Evolutionary conservation across 2,113 vertebrate species (phyloP).

Genomic region (Sebastes schlegelii): DNA sequence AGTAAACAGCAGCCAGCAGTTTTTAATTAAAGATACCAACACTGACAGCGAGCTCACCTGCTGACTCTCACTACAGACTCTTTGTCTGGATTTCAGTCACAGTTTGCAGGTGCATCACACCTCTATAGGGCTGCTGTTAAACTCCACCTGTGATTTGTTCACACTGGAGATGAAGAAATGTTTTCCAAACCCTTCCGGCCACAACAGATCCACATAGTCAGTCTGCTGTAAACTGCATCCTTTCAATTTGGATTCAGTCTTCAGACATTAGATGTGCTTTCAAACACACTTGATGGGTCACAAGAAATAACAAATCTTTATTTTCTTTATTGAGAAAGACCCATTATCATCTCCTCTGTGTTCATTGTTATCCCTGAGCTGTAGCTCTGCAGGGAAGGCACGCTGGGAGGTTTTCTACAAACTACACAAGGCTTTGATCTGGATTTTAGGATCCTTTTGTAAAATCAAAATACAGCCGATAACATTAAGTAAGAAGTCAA

Average conservation of each 20-base stretch:
- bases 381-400: constrained; percentile 11
- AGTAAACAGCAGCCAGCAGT: constrained; percentile 27
- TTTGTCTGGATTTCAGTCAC: constrained; percentile 16
- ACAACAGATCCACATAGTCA: neutral
- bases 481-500: neutral
- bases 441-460: constrained; percentile 12
- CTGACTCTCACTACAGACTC: constrained; percentile 19
- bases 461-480: neutral
- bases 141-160: constrained; percentile 2
- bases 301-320: neutral
- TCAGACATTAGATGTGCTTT: constrained; percentile 13
- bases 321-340: neutral
- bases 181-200: neutral
- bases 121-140: neutral
- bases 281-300: constrained; percentile 13
- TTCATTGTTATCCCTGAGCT: neutral
- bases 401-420: constrained; percentile 34
- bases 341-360: neutral
- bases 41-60: constrained; percentile 30
- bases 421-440: constrained; percentile 41
- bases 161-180: neutral
- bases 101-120: constrained; percentile 25
- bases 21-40: constrained; percentile 42
- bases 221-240: neutral
- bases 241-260: constrained; percentile 19